Evolutionary conservation across 2,888 invertebrate species (phyloP).

Genomic region (Metacarcinus magister): DNA sequence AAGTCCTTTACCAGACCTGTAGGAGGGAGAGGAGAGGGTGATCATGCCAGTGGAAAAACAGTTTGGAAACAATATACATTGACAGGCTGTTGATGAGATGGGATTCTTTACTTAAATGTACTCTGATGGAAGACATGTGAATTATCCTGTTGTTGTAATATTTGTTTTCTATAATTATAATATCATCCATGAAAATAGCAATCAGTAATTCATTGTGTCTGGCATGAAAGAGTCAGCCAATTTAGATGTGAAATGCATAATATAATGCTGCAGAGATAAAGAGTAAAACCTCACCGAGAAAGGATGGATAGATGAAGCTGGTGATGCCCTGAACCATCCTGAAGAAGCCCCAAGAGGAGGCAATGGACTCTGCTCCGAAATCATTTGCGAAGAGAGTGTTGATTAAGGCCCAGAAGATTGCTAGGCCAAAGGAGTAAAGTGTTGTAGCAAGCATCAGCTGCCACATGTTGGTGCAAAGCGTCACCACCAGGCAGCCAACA

Average conservation of each 20-base stretch:
- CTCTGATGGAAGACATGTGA: background rate
- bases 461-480: conserved; percentile 67
- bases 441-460: conserved; percentile 47
- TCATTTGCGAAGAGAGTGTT: conserved; percentile 69
- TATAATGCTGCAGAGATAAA: background rate
- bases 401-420: conserved; percentile 65
- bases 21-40: too few species aligned
- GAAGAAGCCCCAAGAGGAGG: conserved; percentile 78
- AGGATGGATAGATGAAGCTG: conserved; percentile 75
- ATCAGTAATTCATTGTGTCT: background rate
- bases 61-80: too few species aligned
- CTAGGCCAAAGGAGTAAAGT: conserved; percentile 63
- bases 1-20: conserved; percentile 38
- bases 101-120: background rate
- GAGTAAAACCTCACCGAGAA: conserved; percentile 68
- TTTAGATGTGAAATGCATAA: background rate
- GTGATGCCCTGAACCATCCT: conserved; percentile 73
- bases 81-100: background rate
- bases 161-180: background rate
- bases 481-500: conserved; percentile 55
- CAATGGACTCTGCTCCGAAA: conserved; percentile 65
- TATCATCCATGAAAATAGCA: background rate
- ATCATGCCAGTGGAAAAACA: background rate
- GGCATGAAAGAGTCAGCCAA: background rate
- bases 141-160: background rate